Evolutionary conservation across 1,140 invertebrate species (phyloP), one percentile per base, ranked within the genome.

Genomic region (Acromyrmex echinatior): DNA sequence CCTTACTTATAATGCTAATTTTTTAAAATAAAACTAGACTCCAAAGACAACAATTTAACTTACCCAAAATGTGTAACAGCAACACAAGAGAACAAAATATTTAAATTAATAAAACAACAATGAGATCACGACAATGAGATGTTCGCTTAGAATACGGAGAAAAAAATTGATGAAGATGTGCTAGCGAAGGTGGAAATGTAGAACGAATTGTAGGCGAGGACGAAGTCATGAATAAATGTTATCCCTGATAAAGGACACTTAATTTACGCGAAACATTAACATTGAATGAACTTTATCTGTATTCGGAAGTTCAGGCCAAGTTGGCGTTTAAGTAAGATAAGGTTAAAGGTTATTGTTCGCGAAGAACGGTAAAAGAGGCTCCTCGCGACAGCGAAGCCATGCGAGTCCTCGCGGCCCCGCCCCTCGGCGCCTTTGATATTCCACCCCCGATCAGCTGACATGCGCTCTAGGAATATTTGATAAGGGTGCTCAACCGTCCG

Each of bases 291-390:
- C 86, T 90, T 91, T 90, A 71, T 79, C 78, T 88, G 89, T 76
- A 88, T 90, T 81, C 62, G 66, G 63, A 88, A 88, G 87, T 88
- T 88, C 71, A 31, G 66, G 66, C 39, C 81, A 91, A 88, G 89
- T 90, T 91, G 88, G 88, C 89, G 70, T 73, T 65, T 90, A 88
- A 88, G 76, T 88, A 70, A 91, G 86, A 91, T 88, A 91, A 91
- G 88, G 88, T 91, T 91, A 89, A 91, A 91, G 89, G 89, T 91
- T 91, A 91, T 91, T 80, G 90, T 91, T 91, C 89, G 80, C 25
- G 84, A 90, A 66, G 88, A 86, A 82, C 86, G 66, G 66, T 63
- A 88, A 73, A 81, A 88, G 78, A 90, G 81, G 81, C 60, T 77
- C 49, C 39, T 56, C 65, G 49, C 71, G 77, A 66, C 71, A 49